These are phyloP conservation scores for Lepus europaeus DNA, from an alignment of 2,113 vertebrate genomes.

Conservation along the genomic window DNA sequence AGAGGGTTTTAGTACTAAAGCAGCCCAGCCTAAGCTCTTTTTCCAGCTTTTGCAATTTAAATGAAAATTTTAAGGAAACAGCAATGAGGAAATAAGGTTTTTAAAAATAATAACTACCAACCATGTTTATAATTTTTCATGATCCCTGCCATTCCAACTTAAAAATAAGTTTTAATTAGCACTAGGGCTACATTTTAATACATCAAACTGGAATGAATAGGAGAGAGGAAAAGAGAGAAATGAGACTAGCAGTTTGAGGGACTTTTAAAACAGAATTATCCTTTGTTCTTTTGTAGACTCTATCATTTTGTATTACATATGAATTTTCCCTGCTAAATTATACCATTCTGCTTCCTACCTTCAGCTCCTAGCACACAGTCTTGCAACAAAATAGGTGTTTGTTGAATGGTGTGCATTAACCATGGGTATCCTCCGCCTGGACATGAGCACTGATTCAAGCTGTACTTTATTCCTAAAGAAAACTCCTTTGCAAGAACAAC, in stretches of 20 bases:
- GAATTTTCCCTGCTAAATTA: not conserved
- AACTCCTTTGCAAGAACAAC: not conserved
- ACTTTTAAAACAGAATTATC: constrained; percentile 7
- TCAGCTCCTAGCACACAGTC: not conserved
- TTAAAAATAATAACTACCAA: constrained; percentile 11
- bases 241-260: not conserved
- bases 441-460: not conserved
- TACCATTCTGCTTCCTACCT: not conserved
- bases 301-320: not conserved
- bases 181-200: not conserved
- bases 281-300: not conserved
- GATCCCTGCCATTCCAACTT: not conserved
- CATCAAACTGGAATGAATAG: not conserved
- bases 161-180: constrained; percentile 34
- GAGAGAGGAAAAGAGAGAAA: not conserved
- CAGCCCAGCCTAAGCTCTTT: constrained; percentile 51
- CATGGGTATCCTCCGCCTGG: not conserved
- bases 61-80: constrained; percentile 51
- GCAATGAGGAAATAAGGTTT: constrained; percentile 9
- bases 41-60: constrained; percentile 51
- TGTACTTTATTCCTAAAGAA: constrained; percentile 45
- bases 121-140: constrained; percentile 24
- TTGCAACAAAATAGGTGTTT: not conserved
- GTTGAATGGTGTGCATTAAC: not conserved
- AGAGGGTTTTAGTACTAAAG: constrained; percentile 17